These are phyloP conservation scores for Melanotaenia nigrans DNA, from an alignment of 2,797 vertebrate genomes.

Conservation along the genomic window DNA sequence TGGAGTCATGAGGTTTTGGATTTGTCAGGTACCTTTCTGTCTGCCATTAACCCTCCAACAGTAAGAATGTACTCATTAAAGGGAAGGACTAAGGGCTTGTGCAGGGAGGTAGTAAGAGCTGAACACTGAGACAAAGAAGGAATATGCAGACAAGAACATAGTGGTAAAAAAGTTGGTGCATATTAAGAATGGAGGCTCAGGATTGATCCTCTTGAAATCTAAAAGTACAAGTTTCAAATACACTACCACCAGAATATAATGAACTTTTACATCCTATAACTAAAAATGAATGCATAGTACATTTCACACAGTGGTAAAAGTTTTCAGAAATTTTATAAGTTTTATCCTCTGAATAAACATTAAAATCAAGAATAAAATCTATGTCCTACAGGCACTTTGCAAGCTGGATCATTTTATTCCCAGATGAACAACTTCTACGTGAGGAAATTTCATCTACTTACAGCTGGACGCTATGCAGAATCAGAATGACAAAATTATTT, in stretches of 20 bases:
- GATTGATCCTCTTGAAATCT: constrained; percentile 10
- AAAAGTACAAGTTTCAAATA: not conserved
- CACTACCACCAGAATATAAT: not conserved
- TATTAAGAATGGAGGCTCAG: not conserved
- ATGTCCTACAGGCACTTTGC: constrained; percentile 28
- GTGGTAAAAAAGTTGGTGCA: not conserved
- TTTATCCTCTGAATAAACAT: constrained; percentile 32
- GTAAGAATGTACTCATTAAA: constrained; percentile 83
- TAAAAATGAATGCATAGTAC: not conserved
- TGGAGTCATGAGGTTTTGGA: constrained; percentile 75
- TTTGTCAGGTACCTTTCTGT: constrained; percentile 70
- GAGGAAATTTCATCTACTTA: constrained; percentile 46
- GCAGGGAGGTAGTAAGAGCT: constrained; percentile 9
- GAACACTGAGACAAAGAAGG: constrained; percentile 41
- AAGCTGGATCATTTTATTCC: constrained; percentile 41
- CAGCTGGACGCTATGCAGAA: constrained; percentile 54
- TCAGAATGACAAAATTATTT: constrained; percentile 33
- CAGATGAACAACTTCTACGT: constrained; percentile 51
- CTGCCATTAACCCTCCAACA: constrained; percentile 81
- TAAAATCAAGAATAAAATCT: constrained; percentile 22
- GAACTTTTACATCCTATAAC: not conserved
- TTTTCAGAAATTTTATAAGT: constrained; percentile 7
- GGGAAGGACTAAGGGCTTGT: constrained; percentile 34
- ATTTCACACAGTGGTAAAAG: constrained; percentile 9
- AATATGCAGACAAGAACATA: constrained; percentile 30